Evolutionary conservation across 2,888 invertebrate genomes (phyloP), one percentile per base, ranked within the genome.

Genomic region (Xanthorhoe spadicearia): DNA sequence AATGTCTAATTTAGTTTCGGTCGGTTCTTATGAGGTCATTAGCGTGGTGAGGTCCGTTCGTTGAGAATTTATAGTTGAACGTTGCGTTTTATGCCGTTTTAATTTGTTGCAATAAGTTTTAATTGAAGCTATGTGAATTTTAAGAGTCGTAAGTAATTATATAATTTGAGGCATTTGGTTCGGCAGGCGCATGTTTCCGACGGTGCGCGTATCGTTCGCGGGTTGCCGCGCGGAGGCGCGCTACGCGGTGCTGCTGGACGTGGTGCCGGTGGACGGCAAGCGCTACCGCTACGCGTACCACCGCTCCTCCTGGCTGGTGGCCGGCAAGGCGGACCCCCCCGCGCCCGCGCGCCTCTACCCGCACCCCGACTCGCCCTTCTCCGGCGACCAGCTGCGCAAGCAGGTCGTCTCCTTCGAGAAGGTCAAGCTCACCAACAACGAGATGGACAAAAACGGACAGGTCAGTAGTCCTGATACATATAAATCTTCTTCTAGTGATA

Each of bases 321-420:
- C 99, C 28, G 99, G 99, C 74, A 99, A 99, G 92, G 99, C 99
- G 51, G 99, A 99, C 94, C 99, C 98, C 13, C 98, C 99, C 81
- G 96, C 98, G 38, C 98, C 98, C 70, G 96, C 97, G 74, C 94
- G 99, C 74, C 96, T 99, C 83, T 98, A 98, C 94, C 96, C 98
- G 64, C 99, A 99, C 94, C 99, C 99, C 48, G 99, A 99, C 92
- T 98, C 98, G 66, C 99, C 99, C 69, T 98, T 97, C 92, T 97
- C 97, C 77, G 98, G 98, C 53, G 98, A 99, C 85, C 98, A 99
- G 89, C 95, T 99, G 80, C 95, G 97, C 85, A 98, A 99, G 91
- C 98, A 99, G 93, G 98, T 98, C 84, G 97, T 99, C 82, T 98
- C 98, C 78, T 99, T 99, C 93, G 99, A 99, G 93, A 99, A 99